Percentiles rank a stretch among this genome's conserved stretches.
Evolutionary conservation across 2,888 invertebrate genomes (phyloP).

Genomic region (Caenorhabditis sp.): DNA sequence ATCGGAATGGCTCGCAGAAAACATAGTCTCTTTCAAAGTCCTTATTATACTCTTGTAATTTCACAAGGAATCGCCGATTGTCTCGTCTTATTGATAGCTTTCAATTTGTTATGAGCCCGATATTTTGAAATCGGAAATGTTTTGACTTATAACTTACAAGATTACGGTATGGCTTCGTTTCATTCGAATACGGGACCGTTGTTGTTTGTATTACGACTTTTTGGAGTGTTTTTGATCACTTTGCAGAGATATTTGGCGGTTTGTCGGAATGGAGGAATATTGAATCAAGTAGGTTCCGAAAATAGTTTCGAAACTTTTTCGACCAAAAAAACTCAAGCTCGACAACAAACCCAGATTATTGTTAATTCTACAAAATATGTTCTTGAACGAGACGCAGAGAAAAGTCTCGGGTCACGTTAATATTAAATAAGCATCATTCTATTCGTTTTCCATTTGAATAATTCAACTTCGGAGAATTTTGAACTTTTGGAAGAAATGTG

Average conservation of each 20-base stretch:
- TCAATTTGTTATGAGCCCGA: constrained; percentile 16
- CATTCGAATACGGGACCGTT: constrained; percentile 19
- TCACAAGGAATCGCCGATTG: constrained; percentile 16
- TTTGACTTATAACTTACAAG: constrained; percentile 6
- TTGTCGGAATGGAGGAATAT: constrained; percentile 6
- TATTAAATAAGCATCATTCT: too few relatives aligned
- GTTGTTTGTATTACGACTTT: constrained; percentile 16
- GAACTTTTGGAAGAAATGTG: too few relatives aligned
- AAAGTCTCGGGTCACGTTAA: too few relatives aligned
- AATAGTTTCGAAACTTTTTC: not conserved
- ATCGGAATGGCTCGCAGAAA: constrained; percentile 10
- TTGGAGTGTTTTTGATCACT: constrained; percentile 25
- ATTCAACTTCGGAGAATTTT: too few relatives aligned
- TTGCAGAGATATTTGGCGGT: constrained; percentile 20
- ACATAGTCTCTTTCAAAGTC: constrained; percentile 4
- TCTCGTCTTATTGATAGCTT: constrained; percentile 5
- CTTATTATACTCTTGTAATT: constrained; percentile 21
- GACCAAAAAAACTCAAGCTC: not conserved
- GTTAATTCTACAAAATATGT: too few relatives aligned
- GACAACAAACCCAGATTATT: too few relatives aligned
- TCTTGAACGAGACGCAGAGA: too few relatives aligned
- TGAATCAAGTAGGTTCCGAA: constrained; percentile 6
- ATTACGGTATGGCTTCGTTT: constrained; percentile 17
- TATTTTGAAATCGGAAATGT: constrained; percentile 17
- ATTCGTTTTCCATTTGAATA: too few relatives aligned